A percentile compares a stretch with the other conserved stretches of the same genome.
phyloP scores from a whole-genome alignment of 2,797 vertebrate genomes.

The Pseudochirops cupreus region DNA sequence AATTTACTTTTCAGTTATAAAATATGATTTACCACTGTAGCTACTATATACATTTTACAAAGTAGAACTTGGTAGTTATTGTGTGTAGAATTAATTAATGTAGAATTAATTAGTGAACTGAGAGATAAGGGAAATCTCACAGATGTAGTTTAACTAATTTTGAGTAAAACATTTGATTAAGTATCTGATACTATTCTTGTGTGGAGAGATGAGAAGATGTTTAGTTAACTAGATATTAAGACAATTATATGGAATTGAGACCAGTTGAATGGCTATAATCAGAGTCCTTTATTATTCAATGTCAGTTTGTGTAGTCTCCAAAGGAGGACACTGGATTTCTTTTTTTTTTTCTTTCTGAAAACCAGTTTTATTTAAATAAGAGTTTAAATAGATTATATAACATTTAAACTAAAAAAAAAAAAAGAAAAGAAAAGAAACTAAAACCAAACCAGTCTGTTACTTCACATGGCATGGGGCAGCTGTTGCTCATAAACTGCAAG shows the following conservation, averaged over 20 bases:
- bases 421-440: too few relatives aligned
- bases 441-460: too few relatives aligned
- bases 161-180: neutral
- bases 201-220: neutral
- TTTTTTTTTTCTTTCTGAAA: neutral
- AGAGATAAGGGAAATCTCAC: neutral
- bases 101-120: neutral
- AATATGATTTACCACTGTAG: conserved; percentile 33
- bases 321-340: neutral
- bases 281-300: neutral
- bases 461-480: too few relatives aligned
- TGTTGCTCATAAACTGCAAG: too few relatives aligned
- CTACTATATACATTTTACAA: conserved; percentile 35
- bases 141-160: neutral
- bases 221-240: neutral
- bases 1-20: conserved; percentile 56
- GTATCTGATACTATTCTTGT: neutral
- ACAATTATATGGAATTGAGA: neutral
- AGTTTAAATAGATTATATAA: too few relatives aligned
- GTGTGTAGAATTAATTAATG: neutral
- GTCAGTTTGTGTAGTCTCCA: neutral
- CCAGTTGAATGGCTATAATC: neutral
- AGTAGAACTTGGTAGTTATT: conserved; percentile 41
- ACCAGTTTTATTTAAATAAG: too few relatives aligned
- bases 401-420: too few relatives aligned